Base-by-base conservation (phyloP, 2,888 invertebrate genomes). In the Baronia brevicornis region DNA sequence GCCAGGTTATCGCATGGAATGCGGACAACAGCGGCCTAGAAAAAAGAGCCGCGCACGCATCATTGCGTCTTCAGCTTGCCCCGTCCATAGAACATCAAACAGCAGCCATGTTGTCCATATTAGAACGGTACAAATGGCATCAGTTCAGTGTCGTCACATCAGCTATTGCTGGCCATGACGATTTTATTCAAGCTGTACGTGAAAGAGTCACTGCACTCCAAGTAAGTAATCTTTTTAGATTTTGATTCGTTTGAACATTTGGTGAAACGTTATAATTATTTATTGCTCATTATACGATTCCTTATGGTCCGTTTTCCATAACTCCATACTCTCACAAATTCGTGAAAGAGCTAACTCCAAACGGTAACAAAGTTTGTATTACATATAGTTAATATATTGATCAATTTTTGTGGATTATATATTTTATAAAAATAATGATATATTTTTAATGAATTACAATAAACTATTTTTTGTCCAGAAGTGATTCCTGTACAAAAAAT, bases 71-170 rank as follows among this genome's bases (percentile, higher is more conserved):
- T 45, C 98, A 98, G 78, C 86, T 98, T 70, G 98, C 98, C 33
- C 98, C 98, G 41, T 96, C 97, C 33, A 90, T 98, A 54, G 95
- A 96, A 74, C 98, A 98, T 70, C 98, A 97, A 80, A 96, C 96
- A 20, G 93, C 94, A 30, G 97, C 97, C 33, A 97, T 98, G 96
- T 77, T 98, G 54, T 94, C 95, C 63, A 94, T 98, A 59, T 84
- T 98, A 60, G 94, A 94, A 73, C 88, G 97, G 49, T 98, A 98
- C 86, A 95, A 95, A 77, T 97, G 97, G 97, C 95, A 95, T 65
- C 94, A 96, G 70, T 96, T 97, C 79, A 93, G 95, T 50, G 93
- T 97, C 46, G 95, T 97, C 41, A 96, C 96, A 26, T 95, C 95
- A 39, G 92, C 94, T 60, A 95, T 96, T 48, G 96, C 96, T 36